Base-by-base conservation (phyloP, 2,113 vertebrate genomes). In the Salvelinus fontinalis region DNA sequence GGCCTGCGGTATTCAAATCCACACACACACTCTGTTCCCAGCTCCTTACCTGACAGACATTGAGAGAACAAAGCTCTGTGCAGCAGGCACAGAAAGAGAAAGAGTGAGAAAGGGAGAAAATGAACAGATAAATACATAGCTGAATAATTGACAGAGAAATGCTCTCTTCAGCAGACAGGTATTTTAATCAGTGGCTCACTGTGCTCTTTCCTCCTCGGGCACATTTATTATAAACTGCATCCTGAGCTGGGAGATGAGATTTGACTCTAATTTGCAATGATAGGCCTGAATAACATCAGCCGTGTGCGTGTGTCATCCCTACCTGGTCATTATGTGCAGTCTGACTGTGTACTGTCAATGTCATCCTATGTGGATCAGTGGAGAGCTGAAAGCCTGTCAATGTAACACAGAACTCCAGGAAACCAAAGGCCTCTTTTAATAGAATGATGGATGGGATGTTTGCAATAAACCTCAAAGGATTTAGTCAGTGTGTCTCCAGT, bases 251-350 rank as follows among this genome's bases (percentile, higher is more conserved):
- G 74, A 27, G 62, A 54, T 67, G 69, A 70, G 26, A 27, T 34
- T 2, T 9, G 48, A 85, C 74, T 76, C 6, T 85, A 81, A 88
- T 89, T 83, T 83, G 78, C 57, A 68, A 12, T 76, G 87, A 87
- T 75, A 79, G 71, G 59, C 73, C 65, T 71, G 75, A 66, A 79
- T 81, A 76, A 44, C 39, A 71, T 64, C 44, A 66, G 73, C 75
- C 71, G 11, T 20, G 29, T 78, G 39, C 26, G 64, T 66, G 39
- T 67, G 34, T 62, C 71, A 44, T 79, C 71, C 18, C 73, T 39
- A 39, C 8, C 39, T 72, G 74, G 76, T 31, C 48, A 44, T 71
- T 39, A 24, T 70, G 83, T 69, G 70, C 73, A 48, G 11, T 67
- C 54, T 26, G 22, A 18, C 24, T 72, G 48, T 51, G 70, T 22